A percentile compares a stretch with the other conserved stretches of the same genome.
Conservation (phyloP, 2,797 vertebrate species). For the Poeciliopsis paucimaculata region DNA sequence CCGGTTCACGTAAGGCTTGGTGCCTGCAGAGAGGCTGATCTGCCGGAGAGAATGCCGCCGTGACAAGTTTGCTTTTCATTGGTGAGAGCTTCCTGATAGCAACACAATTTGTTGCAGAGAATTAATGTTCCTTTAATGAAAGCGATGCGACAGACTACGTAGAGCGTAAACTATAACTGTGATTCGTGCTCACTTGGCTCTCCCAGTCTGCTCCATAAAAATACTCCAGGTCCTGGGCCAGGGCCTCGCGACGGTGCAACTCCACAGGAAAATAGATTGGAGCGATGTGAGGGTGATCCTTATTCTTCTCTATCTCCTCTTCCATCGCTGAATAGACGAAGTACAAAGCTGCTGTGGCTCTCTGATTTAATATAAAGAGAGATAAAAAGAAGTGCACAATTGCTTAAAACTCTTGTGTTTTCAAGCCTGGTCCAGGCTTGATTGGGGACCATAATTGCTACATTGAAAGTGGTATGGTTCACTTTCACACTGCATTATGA, state of each 20-base stretch:
- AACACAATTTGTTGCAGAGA: neutral
- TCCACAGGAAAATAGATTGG: constrained; percentile 87
- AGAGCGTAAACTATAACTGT: neutral
- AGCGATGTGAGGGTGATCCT: constrained; percentile 81
- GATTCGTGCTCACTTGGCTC: constrained; percentile 42
- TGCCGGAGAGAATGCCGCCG: constrained; percentile 7
- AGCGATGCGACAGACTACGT: neutral
- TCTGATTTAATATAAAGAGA: constrained; percentile 58
- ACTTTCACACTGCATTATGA: too few relatives aligned
- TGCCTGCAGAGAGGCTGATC: constrained; percentile 80
- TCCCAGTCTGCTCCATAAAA: constrained; percentile 87
- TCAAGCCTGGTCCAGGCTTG: too few relatives aligned
- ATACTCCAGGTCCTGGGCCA: constrained; percentile 83
- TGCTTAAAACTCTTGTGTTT: neutral
- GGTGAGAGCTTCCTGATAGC: neutral
- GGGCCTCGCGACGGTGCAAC: constrained; percentile 82
- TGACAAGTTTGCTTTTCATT: neutral
- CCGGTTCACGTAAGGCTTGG: constrained; percentile 82
- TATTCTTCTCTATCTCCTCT: constrained; percentile 86
- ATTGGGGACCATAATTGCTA: too few relatives aligned
- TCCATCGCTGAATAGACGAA: constrained; percentile 87
- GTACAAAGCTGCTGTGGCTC: constrained; percentile 86
- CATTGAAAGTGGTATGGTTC: too few relatives aligned
- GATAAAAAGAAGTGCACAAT: neutral
- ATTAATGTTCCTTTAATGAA: neutral